Base-by-base conservation (phyloP, 23 tunicate genomes). In the Aplidium turbinatum region DNA sequence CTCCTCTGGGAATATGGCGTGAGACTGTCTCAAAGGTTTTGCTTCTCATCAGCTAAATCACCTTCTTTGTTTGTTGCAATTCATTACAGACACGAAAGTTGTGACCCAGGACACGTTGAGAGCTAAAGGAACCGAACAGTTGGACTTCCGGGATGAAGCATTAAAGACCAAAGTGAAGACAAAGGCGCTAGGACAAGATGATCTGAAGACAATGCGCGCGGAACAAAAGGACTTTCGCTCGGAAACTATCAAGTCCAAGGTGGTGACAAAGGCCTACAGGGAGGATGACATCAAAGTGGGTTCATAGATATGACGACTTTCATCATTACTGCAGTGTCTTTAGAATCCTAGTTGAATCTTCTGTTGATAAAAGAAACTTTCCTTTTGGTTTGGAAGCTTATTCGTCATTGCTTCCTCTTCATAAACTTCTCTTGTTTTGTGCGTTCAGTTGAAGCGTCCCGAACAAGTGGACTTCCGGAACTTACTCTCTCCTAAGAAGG, bases 91-190 rank as follows among this genome's bases (percentile, higher is more conserved):
- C 18, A 72, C 83, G 25, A 83, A 83, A 63, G 81, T 77, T 40
- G 71, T 82, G 35, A 82, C 31, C 47, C 72, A 63, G 23, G 89
- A 90, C n/a, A 81, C 38, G 2, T 46, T 76, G 24, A 45, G 76
- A 45, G 24, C 47, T 19, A 73, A 80, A 46, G 53, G 56, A 32
- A 57, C 87, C 23, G 85, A 78, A 36, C 97, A 90, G 45, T 33
- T 62, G 30, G 97, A 90, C 77, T 90, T 90, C 72, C 76, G 97
- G 22, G 97, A 90, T n/a, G 97, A 83, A 45, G 97, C 85, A 33
- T 63, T 90, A 0, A 90, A 90, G 64, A 82, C 85, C 4, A 77
- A 78, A 64, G 97, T 90, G 3, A 68, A 48, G 50, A 78, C 89
- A 11, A 90, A 90, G 56, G 67, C 72, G 6, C 54, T 70, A 20